A percentile compares a stretch with the other conserved stretches of the same genome.
These are phyloP conservation scores for Butorides virescens DNA, from an alignment of 2,113 vertebrate genomes.

Conservation along the genomic window DNA sequence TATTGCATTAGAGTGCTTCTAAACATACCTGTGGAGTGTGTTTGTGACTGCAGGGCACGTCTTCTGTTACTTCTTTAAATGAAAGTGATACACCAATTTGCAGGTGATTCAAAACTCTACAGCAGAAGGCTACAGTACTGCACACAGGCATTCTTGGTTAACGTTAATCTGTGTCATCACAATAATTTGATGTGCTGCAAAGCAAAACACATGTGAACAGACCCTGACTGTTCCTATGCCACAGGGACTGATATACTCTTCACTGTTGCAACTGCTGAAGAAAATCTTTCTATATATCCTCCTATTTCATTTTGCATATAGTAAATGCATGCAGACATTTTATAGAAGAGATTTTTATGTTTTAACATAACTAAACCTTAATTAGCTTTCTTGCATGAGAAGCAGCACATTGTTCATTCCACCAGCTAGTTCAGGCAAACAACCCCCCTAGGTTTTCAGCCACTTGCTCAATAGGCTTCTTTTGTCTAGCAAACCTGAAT, in stretches of 20 bases:
- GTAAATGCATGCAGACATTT: constrained; percentile 42
- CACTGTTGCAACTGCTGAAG: constrained; percentile 28
- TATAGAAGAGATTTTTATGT: constrained; percentile 9
- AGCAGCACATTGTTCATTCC: not conserved
- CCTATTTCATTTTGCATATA: constrained; percentile 11
- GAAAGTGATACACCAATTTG: constrained; percentile 7
- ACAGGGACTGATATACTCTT: constrained; percentile 14
- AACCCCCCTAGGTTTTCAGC: not conserved
- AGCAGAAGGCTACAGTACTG: not conserved
- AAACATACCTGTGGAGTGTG: not conserved
- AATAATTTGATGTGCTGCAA: constrained; percentile 20
- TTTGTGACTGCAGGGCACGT: not conserved
- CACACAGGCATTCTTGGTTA: not conserved
- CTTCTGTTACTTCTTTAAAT: not conserved
- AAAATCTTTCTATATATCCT: constrained; percentile 2
- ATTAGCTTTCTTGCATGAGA: constrained; percentile 34
- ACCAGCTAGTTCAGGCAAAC: not conserved
- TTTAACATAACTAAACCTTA: constrained; percentile 50
- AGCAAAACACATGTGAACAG: constrained; percentile 52
- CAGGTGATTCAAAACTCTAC: constrained; percentile 10
- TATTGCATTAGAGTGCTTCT: not conserved
- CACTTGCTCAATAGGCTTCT: not conserved
- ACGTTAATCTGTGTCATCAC: not conserved
- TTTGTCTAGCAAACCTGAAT: not conserved
- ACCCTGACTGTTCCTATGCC: not conserved